A percentile compares a stretch with the other conserved stretches of the same genome.
These are phyloP conservation scores for Microtus richardsoni DNA, from an alignment of 2,113 vertebrate species.

Conservation along the genomic window DNA sequence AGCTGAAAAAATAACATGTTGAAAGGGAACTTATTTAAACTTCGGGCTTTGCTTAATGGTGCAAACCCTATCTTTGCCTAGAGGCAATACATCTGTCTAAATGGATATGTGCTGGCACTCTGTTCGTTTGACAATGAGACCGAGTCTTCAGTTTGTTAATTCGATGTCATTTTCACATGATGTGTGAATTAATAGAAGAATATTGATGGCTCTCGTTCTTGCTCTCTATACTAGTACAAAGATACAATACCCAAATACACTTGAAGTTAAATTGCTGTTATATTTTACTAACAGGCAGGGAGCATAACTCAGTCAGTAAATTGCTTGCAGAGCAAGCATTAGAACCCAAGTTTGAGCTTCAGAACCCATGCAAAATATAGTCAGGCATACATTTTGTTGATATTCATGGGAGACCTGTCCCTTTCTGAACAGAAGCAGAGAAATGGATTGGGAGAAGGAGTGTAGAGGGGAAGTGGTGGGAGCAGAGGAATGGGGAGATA, in stretches of 20 bases:
- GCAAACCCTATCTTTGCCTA: slow-evolving; percentile 43
- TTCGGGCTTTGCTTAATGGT: not conserved
- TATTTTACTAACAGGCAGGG: not conserved
- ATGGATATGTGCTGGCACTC: not conserved
- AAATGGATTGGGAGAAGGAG: not conserved
- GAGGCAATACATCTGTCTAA: not conserved
- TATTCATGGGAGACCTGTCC: not conserved
- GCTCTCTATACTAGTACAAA: not conserved
- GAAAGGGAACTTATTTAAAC: slow-evolving; percentile 70
- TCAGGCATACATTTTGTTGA: not conserved
- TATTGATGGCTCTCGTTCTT: slow-evolving; percentile 52
- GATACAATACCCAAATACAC: not conserved
- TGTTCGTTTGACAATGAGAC: not conserved
- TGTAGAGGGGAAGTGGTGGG: not conserved
- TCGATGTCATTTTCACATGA: slow-evolving; percentile 55
- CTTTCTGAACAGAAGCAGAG: not conserved
- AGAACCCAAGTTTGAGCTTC: not conserved
- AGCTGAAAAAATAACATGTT: slow-evolving; percentile 1
- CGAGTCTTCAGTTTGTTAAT: slow-evolving; percentile 42
- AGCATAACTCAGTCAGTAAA: not conserved
- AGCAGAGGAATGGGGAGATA: rapidly evolving
- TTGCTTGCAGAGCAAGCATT: not conserved
- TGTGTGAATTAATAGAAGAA: slow-evolving; percentile 56
- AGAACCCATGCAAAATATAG: not conserved
- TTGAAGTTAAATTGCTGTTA: not conserved